Conservation (phyloP, 2,113 vertebrate genomes). For the Notothenia coriiceps region DNA sequence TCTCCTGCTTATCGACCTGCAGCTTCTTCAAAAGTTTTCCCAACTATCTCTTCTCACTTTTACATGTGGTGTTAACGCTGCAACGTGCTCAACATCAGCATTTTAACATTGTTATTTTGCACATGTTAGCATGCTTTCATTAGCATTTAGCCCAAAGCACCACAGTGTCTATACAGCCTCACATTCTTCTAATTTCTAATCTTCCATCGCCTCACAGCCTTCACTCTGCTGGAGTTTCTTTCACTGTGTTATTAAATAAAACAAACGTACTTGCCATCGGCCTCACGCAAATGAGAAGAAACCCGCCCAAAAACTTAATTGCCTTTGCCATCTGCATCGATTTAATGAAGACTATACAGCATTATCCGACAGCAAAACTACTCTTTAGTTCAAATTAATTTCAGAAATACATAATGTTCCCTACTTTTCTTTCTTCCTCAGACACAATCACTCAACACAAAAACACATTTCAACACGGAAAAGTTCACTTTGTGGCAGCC, state of each 20-base stretch:
- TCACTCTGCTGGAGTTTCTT: slow-evolving; percentile 9
- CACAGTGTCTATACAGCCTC: background rate
- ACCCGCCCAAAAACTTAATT: slow-evolving; percentile 53
- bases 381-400: slow-evolving; percentile 31
- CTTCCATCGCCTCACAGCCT: background rate
- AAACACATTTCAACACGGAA: background rate
- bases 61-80: background rate
- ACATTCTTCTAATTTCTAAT: background rate
- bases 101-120: too few relatives aligned
- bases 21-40: too few relatives aligned
- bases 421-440: slow-evolving; percentile 15
- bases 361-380: slow-evolving; percentile 48
- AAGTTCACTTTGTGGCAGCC: slow-evolving; percentile 31
- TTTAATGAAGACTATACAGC: slow-evolving; percentile 51
- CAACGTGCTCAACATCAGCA: too few relatives aligned
- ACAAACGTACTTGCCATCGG: slow-evolving; percentile 38
- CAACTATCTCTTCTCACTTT: background rate
- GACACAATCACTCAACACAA: background rate
- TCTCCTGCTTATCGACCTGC: too few relatives aligned
- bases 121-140: background rate
- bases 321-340: slow-evolving; percentile 62
- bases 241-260: slow-evolving; percentile 1
- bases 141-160: background rate
- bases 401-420: slow-evolving; percentile 37
- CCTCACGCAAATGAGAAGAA: slow-evolving; percentile 54